Evolutionary conservation across 2,888 invertebrate species (phyloP), one percentile per base, ranked within the genome.

Genomic region (Heliconius erato): DNA sequence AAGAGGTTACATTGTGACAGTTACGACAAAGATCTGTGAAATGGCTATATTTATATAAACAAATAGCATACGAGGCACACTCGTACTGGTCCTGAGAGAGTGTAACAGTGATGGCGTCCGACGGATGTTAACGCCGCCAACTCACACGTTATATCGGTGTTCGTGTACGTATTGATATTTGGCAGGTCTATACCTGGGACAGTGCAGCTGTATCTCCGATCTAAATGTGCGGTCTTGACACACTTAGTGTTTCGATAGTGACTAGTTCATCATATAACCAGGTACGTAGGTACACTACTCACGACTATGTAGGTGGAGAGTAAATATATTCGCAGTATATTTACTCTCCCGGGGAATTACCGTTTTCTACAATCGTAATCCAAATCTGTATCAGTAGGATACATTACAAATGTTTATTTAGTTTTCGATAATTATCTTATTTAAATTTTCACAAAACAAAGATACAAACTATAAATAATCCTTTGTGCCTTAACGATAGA

Each of bases 141-240:
- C 16, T 74, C 74, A 49, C 19, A 54, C 49, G 54, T 49, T 16
- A 74, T 19, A 28, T 28, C 28, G 9, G n/a, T n/a, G 14, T 35
- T 23, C 23, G 71, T 44, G 11, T 40, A 1, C 2, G 71, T 44
- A 49, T 49, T 5, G 49, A 16, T 16, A 54, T 54, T 54, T 32
- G 54, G 54, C 74, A 40, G 40, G 9, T 40, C 40, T 11, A 2
- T 2, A 40, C 40, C 0, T 32, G 0, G 32, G 2, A 2, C 16
- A 63, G 63, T 68, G 35, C 11, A 35, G 19, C 49, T 35, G 44
- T 7, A 1, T 59, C 35, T 35, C 3, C 7, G 59, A 9, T 76
- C 35, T 35, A 63, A 76, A 35, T 35, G 12, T 35, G 59, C 19
- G 74, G 9, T 59, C 59, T 76, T 76, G 74, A 76, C 74, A 76